A percentile compares a stretch with the other conserved stretches of the same genome.
These are phyloP conservation scores for Miniopterus natalensis DNA, from an alignment of 2,113 vertebrate species.

Conservation along the genomic window DNA sequence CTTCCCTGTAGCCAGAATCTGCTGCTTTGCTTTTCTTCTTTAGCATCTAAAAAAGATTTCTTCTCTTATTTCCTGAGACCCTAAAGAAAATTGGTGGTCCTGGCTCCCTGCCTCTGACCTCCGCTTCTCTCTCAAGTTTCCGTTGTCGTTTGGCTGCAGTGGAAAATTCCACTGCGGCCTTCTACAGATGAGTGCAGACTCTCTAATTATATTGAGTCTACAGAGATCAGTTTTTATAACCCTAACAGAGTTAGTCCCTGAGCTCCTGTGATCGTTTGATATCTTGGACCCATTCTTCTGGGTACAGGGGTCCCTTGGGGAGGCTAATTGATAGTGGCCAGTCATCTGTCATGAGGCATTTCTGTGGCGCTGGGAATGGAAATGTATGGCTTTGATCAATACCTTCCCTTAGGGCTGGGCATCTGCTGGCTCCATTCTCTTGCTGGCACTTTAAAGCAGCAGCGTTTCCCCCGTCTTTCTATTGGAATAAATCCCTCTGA, in stretches of 20 bases:
- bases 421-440: conserved; percentile 48
- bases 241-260: conserved; percentile 24
- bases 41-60: not conserved
- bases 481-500: not conserved
- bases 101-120: not conserved
- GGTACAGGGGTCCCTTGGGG: not conserved
- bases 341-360: conserved; percentile 33
- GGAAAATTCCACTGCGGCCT: conserved; percentile 72
- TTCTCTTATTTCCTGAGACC: not conserved
- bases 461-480: not conserved
- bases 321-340: conserved; percentile 36
- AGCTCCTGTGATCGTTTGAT: conserved; percentile 2
- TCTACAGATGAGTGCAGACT: not conserved
- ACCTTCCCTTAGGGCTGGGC: not conserved
- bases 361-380: conserved; percentile 11
- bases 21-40: not conserved
- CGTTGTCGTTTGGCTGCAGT: not conserved
- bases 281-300: not conserved
- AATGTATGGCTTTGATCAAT: conserved; percentile 60
- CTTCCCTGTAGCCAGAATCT: not conserved
- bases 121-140: not conserved
- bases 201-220: conserved; percentile 50
- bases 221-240: conserved; percentile 55
- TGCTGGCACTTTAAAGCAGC: not conserved
- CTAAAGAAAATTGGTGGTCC: not conserved